Evolutionary conservation across 2,888 invertebrate genomes (phyloP).

Genomic region (Ochlodes sylvanus): DNA sequence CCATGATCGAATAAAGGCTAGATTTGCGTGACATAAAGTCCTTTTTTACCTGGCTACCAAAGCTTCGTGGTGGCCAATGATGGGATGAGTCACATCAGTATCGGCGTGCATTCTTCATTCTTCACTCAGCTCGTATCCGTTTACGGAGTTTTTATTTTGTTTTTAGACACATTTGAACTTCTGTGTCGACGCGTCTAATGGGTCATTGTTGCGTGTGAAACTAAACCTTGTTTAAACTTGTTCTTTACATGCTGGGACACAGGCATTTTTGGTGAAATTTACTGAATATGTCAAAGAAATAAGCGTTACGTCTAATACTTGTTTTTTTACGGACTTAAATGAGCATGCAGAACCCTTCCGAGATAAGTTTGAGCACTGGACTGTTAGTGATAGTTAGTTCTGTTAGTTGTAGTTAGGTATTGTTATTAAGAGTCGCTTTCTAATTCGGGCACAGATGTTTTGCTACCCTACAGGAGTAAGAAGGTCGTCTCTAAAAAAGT

Average conservation of each 20-base stretch:
- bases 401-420: no score
- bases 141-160: constrained; percentile 60
- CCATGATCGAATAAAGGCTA: constrained; percentile 44
- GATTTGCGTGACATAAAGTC: constrained; percentile 48
- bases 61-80: constrained; percentile 75
- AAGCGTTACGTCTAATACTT: no score
- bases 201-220: constrained; percentile 26
- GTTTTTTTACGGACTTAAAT: no score
- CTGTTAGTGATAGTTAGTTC: no score
- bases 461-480: no score
- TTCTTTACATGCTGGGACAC: constrained; percentile 9
- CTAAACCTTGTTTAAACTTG: constrained; percentile 18
- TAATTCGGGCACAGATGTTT: no score
- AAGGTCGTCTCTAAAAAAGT: no score
- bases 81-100: constrained; percentile 75
- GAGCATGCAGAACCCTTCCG: no score
- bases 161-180: constrained; percentile 62
- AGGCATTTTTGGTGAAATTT: neutral
- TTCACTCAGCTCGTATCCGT: constrained; percentile 67
- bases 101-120: constrained; percentile 70
- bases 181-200: constrained; percentile 54
- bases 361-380: no score
- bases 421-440: no score
- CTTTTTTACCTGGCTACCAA: constrained; percentile 43
- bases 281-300: no score